These are phyloP conservation scores for Pristionchus pacificus DNA, from an alignment of 1,140 invertebrate genomes.

Conservation along the genomic window DNA sequence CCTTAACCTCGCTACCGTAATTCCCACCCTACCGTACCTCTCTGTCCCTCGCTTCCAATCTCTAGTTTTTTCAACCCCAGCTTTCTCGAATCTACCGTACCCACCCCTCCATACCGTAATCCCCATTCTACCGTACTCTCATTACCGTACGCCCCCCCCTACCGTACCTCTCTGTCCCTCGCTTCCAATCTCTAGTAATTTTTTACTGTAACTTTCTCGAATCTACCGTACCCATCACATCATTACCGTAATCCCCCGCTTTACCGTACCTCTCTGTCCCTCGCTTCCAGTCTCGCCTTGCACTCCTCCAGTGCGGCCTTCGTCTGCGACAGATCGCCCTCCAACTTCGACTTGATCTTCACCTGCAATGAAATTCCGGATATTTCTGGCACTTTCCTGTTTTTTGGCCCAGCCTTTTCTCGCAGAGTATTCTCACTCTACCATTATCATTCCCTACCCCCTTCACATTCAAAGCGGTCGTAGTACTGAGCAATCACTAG, in stretches of 20 bases:
- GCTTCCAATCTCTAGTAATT: not conserved
- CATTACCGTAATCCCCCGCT: not conserved
- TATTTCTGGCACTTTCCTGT: no score
- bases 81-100: no score
- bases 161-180: not conserved
- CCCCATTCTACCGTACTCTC: no score
- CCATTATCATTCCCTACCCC: not conserved
- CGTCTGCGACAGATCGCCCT: not conserved
- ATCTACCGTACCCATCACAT: no score
- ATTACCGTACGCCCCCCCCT: not conserved
- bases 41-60: not conserved
- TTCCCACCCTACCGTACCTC: not conserved
- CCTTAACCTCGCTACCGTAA: not conserved
- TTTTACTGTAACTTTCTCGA: no score
- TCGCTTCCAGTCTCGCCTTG: slow-evolving; percentile 20
- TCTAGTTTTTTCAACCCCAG: no score
- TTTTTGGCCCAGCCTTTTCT: no score
- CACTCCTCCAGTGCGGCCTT: not conserved
- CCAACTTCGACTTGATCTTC: not conserved
- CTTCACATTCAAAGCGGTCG: not conserved
- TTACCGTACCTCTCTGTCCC: not conserved
- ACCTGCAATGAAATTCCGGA: no score
- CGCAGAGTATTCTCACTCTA: no score
- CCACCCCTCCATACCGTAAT: no score
- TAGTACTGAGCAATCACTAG: no score